Conservation (phyloP, 2,888 invertebrate genomes). For the Sinelater perroti region DNA sequence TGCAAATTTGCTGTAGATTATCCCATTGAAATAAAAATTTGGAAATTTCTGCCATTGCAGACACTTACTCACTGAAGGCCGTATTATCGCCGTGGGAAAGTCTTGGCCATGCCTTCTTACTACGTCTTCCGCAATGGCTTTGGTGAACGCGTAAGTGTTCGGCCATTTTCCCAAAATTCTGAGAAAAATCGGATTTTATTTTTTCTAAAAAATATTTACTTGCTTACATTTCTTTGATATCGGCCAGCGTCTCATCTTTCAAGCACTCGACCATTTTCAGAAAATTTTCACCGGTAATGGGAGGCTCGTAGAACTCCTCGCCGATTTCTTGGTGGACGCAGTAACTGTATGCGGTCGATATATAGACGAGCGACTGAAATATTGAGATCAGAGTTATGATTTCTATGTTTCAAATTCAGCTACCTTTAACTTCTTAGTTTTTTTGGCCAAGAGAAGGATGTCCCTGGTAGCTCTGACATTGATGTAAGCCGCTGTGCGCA, state of each 20-base stretch:
- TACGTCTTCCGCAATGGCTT: slow-evolving; percentile 73
- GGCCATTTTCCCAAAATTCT: slow-evolving; percentile 67
- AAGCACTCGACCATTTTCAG: slow-evolving; percentile 49
- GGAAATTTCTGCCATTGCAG: slow-evolving; percentile 47
- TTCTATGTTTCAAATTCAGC: slow-evolving; percentile 17
- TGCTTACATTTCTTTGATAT: background rate
- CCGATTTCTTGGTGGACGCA: slow-evolving; percentile 43
- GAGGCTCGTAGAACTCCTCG: slow-evolving; percentile 61
- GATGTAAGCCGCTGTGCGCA: slow-evolving; percentile 61
- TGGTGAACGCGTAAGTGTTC: slow-evolving; percentile 78
- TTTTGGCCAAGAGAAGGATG: slow-evolving; percentile 58
- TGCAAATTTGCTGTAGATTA: too few species aligned
- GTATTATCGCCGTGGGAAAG: slow-evolving; percentile 71
- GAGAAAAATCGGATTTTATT: too few species aligned
- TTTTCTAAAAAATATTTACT: too few species aligned
- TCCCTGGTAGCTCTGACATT: slow-evolving; percentile 64
- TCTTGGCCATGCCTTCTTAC: slow-evolving; percentile 63
- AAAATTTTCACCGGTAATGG: slow-evolving; percentile 61
- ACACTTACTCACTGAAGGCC: slow-evolving; percentile 69
- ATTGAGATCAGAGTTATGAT: background rate
- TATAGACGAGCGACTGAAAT: slow-evolving; percentile 56
- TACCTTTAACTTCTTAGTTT: slow-evolving; percentile 69
- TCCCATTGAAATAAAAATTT: slow-evolving; percentile 38
- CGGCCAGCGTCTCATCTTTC: slow-evolving; percentile 56
- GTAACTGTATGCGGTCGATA: slow-evolving; percentile 49